These are phyloP conservation scores for Antrozous pallidus DNA, from an alignment of 2,797 vertebrate species.

Conservation along the genomic window DNA sequence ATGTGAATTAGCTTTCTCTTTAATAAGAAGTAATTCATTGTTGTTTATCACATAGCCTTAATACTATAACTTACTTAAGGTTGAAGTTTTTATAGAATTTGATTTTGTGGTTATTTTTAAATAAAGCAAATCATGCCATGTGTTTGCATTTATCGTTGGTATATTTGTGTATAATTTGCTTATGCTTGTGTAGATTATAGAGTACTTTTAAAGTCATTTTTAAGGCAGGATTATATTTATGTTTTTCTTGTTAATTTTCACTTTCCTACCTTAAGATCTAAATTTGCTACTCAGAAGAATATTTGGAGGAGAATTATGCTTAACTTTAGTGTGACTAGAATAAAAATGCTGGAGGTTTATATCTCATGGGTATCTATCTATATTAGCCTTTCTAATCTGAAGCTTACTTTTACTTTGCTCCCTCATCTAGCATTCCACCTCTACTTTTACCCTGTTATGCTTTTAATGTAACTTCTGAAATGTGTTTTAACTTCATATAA, in stretches of 20 bases:
- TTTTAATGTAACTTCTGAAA: constrained; percentile 32
- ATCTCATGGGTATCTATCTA: background rate
- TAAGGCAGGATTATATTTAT: constrained; percentile 15
- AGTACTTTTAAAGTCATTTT: background rate
- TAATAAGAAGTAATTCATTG: background rate
- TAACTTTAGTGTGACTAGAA: background rate
- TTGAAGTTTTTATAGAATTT: constrained; percentile 1
- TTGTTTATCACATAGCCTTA: background rate
- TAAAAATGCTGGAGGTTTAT: constrained; percentile 5
- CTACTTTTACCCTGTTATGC: background rate
- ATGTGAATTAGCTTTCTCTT: background rate
- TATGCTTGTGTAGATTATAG: background rate
- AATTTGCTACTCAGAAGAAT: constrained; percentile 14
- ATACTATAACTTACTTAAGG: background rate
- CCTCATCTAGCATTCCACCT: background rate
- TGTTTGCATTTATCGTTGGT: background rate
- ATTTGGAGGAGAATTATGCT: background rate
- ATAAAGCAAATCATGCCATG: background rate
- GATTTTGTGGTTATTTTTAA: background rate
- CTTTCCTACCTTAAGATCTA: background rate
- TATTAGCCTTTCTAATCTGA: background rate
- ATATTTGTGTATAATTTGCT: background rate
- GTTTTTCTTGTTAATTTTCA: background rate
- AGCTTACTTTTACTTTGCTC: background rate
- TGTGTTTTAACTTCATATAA: background rate